Conservation (phyloP, 2,113 vertebrate genomes). For the Irena cyanogastra region DNA sequence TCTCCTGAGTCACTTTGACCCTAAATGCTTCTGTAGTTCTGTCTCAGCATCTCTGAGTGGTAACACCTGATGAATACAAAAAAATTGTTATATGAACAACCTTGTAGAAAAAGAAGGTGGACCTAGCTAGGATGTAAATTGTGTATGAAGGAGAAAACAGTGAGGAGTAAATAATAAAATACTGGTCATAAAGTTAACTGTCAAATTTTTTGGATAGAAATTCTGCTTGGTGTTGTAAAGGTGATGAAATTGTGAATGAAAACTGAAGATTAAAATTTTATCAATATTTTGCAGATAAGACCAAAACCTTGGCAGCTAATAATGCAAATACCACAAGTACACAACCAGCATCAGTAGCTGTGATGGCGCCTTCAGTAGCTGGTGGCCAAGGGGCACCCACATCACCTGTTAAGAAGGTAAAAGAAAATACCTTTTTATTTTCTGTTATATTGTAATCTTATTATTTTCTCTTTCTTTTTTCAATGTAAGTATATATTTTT, state of each 20-base stretch:
- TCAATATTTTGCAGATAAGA: constrained; percentile 81
- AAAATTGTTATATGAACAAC: background rate
- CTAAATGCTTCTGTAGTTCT: background rate
- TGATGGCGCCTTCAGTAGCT: constrained; percentile 78
- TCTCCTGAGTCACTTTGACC: background rate
- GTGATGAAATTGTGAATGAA: background rate
- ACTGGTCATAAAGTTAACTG: background rate
- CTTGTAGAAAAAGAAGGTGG: background rate
- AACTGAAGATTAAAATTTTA: background rate
- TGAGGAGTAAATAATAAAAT: background rate
- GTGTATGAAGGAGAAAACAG: background rate
- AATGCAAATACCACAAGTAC: constrained; percentile 73
- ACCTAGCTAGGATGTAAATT: background rate
- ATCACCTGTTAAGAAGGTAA: constrained; percentile 96
- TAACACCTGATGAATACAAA: background rate
- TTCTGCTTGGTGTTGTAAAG: background rate
- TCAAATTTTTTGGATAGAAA: background rate
- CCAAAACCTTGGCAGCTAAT: constrained; percentile 80
- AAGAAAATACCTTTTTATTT: background rate
- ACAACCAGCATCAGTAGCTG: constrained; percentile 71
- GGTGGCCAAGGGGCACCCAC: constrained; percentile 86
- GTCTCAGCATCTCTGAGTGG: background rate
- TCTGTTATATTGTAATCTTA: background rate
- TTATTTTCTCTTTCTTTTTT: background rate
- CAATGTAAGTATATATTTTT: background rate